phyloP scores from a whole-genome alignment of 2,113 vertebrate genomes.

The Limanda limanda region DNA sequence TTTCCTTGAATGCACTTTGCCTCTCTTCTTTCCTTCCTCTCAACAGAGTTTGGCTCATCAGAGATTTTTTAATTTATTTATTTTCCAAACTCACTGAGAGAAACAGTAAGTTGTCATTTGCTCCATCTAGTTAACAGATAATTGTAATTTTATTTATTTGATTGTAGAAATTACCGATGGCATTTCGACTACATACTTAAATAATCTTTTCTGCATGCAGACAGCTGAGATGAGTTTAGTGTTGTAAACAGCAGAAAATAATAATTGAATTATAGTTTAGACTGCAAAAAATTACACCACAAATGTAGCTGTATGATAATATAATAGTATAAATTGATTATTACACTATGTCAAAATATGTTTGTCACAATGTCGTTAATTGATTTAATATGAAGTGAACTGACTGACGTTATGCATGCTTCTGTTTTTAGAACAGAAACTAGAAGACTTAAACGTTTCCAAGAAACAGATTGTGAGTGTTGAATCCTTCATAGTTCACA shows the following conservation, averaged over 20 bases:
- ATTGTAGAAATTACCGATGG: no score
- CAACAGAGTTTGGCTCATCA: constrained; percentile 90
- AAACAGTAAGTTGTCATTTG: constrained; percentile 88
- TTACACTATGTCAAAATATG: no score
- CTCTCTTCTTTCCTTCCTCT: constrained; percentile 5
- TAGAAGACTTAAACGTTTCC: constrained; percentile 92
- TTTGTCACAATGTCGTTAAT: no score
- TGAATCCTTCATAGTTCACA: neutral
- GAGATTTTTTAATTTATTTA: constrained; percentile 92
- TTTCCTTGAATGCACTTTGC: neutral
- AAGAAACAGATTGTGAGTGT: constrained; percentile 97
- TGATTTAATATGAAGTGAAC: neutral
- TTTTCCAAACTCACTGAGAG: constrained; percentile 96
- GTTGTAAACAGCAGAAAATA: no score
- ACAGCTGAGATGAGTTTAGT: no score
- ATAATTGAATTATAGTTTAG: no score
- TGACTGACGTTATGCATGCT: neutral
- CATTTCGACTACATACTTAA: no score
- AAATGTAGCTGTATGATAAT: neutral
- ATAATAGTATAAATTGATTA: neutral
- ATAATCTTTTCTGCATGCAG: no score
- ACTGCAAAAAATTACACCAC: neutral
- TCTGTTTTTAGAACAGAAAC: constrained; percentile 88
- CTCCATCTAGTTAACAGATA: neutral
- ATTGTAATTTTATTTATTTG: neutral